phyloP scores from a whole-genome alignment of 2,113 vertebrate species.

The Sigmodon hispidus region DNA sequence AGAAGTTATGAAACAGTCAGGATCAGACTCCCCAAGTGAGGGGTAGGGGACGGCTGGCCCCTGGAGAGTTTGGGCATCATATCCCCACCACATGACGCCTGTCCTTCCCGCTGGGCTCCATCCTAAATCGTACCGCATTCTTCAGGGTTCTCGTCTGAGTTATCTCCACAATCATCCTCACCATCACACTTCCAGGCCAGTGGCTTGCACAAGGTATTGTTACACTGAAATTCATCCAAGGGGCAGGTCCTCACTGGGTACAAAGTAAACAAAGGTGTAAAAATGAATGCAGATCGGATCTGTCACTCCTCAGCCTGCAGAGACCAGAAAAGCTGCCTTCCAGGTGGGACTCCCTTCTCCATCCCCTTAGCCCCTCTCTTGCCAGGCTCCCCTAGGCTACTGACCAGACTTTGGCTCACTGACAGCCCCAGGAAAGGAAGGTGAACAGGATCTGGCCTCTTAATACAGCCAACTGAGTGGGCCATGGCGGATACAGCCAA shows the following conservation, averaged over 20 bases:
- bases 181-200: constrained; percentile 97
- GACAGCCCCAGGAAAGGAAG: background rate
- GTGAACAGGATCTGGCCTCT: background rate
- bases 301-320: background rate
- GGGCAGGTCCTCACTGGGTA: constrained; percentile 92
- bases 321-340: background rate
- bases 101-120: background rate
- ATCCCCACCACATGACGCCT: background rate
- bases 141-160: constrained; percentile 95
- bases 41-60: background rate
- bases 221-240: constrained; percentile 96
- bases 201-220: constrained; percentile 97
- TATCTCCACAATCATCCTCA: constrained; percentile 97
- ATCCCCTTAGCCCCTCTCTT: background rate
- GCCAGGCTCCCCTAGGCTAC: background rate
- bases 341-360: background rate
- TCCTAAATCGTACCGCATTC: constrained; percentile 89
- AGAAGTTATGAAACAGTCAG: constrained; percentile 12
- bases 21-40: background rate
- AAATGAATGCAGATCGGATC: background rate
- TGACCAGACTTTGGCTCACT: background rate
- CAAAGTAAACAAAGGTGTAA: fast-evolving
- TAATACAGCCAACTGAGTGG: background rate
- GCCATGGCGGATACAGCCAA: background rate
- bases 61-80: fast-evolving